Evolutionary conservation across 2,888 invertebrate genomes (phyloP), one percentile per base, ranked within the genome.

Genomic region (Drosophila pseudotakahashii): DNA sequence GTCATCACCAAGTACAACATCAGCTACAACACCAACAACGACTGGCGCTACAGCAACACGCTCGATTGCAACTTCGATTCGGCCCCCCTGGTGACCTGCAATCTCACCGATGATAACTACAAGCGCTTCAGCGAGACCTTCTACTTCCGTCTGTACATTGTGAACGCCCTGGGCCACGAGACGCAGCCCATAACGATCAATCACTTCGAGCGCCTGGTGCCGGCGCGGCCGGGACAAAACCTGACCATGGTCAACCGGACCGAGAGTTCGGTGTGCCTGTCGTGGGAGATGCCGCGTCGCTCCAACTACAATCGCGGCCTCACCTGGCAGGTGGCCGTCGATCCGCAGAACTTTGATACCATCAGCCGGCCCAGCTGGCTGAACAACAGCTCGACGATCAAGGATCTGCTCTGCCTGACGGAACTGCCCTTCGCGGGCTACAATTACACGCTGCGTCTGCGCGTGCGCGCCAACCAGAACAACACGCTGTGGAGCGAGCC

Each of bases 401-500:
- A 78, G n/a, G 71, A 88, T 34, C 77, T 74, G 0, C 67, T 93
- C 16, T 82, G 83, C 11, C 62, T 91, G 3, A 77, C 74, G 3
- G 80, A 88, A 7, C 73, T 91, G 3, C 80, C 88, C 5, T 90
- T 78, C 74, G 88, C 90, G 3, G 86, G 79, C 54, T 89, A 87
- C 60, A 79, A 94, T 53, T 97, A 96, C 92, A 95, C 96, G 76
- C 94, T 97, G 1, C 76, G 72, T 26, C 16, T 90, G 47, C 93
- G 96, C 75, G 94, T 97, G 55, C 94, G 94, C 67, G 94, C 95
- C 44, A 78, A 85, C 11, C 79, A 73, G 7, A 76, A 75, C 61
- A 52, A 75, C 32, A 67, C 82, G 10, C 93, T 94, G 91, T 97
- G 96, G 96, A 97, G 97, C 42, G 92, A 94, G 54, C 94, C 94